These are phyloP conservation scores for Pangasius djambal DNA, from an alignment of 2,797 vertebrate species.

Conservation along the genomic window DNA sequence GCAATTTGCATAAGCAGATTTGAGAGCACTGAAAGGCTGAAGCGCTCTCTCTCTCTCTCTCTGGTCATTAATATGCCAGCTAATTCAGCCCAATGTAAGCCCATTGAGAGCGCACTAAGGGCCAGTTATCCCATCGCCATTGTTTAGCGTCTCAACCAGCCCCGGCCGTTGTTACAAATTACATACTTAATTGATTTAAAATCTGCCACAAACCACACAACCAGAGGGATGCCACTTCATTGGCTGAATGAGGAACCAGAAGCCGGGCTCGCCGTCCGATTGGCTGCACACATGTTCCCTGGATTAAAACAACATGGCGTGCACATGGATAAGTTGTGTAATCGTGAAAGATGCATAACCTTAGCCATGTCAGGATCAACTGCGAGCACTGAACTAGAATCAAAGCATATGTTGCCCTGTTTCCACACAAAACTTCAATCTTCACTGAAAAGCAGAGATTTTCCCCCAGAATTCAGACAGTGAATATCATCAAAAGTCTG, in stretches of 20 bases:
- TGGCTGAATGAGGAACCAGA: slow-evolving; percentile 53
- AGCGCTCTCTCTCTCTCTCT: slow-evolving; percentile 62
- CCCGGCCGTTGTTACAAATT: slow-evolving; percentile 99
- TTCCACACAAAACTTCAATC: slow-evolving; percentile 27
- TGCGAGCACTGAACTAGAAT: slow-evolving; percentile 25
- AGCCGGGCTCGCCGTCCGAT: slow-evolving; percentile 45
- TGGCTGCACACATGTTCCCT: slow-evolving; percentile 32
- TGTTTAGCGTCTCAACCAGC: slow-evolving; percentile 90
- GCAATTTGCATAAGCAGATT: slow-evolving; percentile 99
- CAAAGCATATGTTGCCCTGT: slow-evolving; percentile 50
- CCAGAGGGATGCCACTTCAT: slow-evolving; percentile 62
- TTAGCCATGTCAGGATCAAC: slow-evolving; percentile 47
- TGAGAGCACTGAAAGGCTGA: slow-evolving; percentile 89
- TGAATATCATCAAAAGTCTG: not conserved
- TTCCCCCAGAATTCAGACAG: not conserved
- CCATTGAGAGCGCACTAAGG: slow-evolving; percentile 98
- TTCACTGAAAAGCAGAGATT: not conserved
- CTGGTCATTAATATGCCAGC: slow-evolving; percentile 99
- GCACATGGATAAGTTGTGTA: slow-evolving; percentile 43
- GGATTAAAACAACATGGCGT: slow-evolving; percentile 52
- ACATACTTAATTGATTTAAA: slow-evolving; percentile 96
- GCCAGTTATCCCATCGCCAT: slow-evolving; percentile 97
- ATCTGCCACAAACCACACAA: slow-evolving; percentile 81
- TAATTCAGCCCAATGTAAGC: slow-evolving; percentile 99
- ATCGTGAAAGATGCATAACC: slow-evolving; percentile 45